These are phyloP conservation scores for Microplitis demolitor DNA, from an alignment of 1,140 invertebrate species.

Conservation along the genomic window DNA sequence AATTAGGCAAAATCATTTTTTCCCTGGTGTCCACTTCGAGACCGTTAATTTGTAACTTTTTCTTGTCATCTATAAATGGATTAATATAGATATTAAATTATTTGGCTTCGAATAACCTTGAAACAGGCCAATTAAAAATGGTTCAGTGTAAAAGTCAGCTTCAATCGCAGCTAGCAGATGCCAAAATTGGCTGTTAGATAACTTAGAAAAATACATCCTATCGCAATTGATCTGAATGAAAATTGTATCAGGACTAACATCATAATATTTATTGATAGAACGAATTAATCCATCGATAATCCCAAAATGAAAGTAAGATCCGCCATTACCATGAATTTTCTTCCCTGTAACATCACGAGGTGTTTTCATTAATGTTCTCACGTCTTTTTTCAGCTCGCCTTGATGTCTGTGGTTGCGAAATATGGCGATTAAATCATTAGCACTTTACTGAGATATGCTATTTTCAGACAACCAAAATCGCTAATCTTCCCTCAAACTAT, in stretches of 20 bases:
- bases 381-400: background rate
- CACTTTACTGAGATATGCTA: background rate
- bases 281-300: constrained; percentile 1
- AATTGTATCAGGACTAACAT: background rate
- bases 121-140: constrained; percentile 26
- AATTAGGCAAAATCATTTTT: too few species aligned
- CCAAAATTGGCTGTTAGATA: constrained; percentile 28
- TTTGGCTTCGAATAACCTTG: constrained; percentile 28
- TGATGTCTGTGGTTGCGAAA: constrained; percentile 7
- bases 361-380: constrained; percentile 18
- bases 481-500: constrained; percentile 5
- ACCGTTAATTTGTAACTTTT: constrained; percentile 1
- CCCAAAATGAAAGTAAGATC: constrained; percentile 16
- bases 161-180: constrained; percentile 13
- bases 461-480: constrained; percentile 14
- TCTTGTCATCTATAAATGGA: constrained; percentile 24
- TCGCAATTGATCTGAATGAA: constrained; percentile 21
- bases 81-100: constrained; percentile 25
- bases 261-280: constrained; percentile 9
- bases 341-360: constrained; percentile 4
- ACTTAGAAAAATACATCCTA: constrained; percentile 28
- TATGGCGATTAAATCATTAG: constrained; percentile 3
- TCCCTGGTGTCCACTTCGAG: constrained; percentile 8
- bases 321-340: background rate
- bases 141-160: constrained; percentile 27